Evolutionary conservation across 2,888 invertebrate species (phyloP).

Genomic region (Phrixothrix hirtus): DNA sequence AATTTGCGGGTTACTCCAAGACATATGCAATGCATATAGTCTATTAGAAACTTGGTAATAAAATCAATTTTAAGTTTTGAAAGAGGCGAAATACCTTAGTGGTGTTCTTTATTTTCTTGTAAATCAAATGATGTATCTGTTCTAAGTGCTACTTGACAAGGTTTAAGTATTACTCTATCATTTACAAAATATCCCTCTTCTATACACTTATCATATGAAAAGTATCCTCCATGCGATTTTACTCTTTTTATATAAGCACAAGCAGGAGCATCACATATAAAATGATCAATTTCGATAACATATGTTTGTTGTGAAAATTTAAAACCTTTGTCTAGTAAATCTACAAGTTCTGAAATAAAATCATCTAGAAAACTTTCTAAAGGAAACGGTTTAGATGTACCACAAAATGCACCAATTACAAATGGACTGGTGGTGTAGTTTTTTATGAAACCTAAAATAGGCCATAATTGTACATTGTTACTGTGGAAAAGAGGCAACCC

Average conservation of each 20-base stretch:
- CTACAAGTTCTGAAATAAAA: constrained; percentile 14
- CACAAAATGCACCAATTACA: too few relatives aligned
- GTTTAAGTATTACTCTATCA: neutral
- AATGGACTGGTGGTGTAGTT: too few relatives aligned
- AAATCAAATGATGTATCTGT: neutral
- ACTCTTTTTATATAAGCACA: neutral
- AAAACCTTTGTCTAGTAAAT: constrained; percentile 3
- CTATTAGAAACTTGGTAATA: constrained; percentile 23
- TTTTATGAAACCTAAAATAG: too few relatives aligned
- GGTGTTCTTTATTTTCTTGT: constrained; percentile 5
- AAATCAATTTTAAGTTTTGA: constrained; percentile 13
- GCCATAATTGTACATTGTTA: too few relatives aligned
- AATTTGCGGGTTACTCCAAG: constrained; percentile 14
- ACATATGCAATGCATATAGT: constrained; percentile 5
- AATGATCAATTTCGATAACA: neutral
- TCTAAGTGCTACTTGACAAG: neutral
- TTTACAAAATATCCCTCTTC: neutral
- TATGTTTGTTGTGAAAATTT: neutral
- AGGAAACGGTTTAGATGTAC: too few relatives aligned
- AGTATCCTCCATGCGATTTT: neutral
- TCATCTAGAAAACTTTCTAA: too few relatives aligned
- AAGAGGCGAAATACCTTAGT: constrained; percentile 1
- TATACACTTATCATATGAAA: constrained; percentile 1
- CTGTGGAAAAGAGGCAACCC: too few relatives aligned
- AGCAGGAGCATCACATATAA: neutral